Conservation (phyloP, 1,140 invertebrate species). For the Drosophila trapezifrons region DNA sequence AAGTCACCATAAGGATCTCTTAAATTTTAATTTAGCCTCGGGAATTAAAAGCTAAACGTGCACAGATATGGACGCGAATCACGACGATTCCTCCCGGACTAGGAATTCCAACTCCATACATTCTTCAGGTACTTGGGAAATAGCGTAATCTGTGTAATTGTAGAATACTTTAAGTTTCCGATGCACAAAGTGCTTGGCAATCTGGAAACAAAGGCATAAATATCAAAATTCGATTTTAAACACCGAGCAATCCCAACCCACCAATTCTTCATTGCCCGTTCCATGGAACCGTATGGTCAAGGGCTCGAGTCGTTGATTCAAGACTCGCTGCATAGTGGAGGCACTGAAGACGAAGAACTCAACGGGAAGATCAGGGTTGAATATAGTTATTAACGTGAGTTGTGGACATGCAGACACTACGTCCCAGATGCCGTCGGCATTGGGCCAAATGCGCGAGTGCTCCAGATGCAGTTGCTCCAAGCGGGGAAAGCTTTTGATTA, state of each 20-base stretch:
- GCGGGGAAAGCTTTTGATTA: constrained; percentile 17
- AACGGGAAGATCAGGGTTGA: neutral
- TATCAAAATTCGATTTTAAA: neutral
- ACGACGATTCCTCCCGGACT: neutral
- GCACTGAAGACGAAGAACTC: constrained; percentile 15
- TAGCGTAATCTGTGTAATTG: neutral
- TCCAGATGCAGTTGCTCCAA: constrained; percentile 35
- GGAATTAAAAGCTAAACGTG: neutral
- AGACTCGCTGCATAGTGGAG: constrained; percentile 9
- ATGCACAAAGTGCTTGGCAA: constrained; percentile 23
- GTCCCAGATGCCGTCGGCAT: constrained; percentile 29
- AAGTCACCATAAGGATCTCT: neutral
- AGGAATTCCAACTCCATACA: constrained; percentile 23
- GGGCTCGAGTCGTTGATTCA: constrained; percentile 1
- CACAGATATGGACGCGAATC: neutral
- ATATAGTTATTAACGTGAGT: constrained; percentile 13
- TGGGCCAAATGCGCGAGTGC: constrained; percentile 14
- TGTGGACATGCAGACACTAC: constrained; percentile 23
- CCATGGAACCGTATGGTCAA: constrained; percentile 20
- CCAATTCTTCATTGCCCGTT: constrained; percentile 17
- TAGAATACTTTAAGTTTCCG: constrained; percentile 22
- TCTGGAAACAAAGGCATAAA: neutral
- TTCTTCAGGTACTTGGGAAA: constrained; percentile 26
- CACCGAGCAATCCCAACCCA: neutral
- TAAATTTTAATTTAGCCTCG: neutral